Conservation (phyloP, 2,113 vertebrate genomes). For the Festucalex cinctus region DNA sequence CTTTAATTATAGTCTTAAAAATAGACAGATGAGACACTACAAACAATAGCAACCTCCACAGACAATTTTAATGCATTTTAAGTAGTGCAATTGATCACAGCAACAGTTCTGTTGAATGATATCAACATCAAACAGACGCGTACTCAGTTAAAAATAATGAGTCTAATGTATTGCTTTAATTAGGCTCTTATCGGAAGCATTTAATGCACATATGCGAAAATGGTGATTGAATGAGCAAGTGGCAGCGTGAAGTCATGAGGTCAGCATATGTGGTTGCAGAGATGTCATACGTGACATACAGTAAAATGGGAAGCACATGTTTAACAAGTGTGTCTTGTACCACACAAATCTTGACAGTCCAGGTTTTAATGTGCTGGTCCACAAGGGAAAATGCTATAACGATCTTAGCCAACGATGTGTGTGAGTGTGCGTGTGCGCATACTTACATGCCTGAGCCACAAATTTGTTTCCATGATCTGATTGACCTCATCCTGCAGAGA, state of each 20-base stretch:
- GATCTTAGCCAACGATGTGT: not conserved
- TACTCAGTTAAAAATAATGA: slow-evolving; percentile 14
- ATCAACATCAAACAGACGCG: slow-evolving; percentile 21
- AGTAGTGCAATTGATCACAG: slow-evolving; percentile 19
- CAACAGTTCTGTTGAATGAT: slow-evolving; percentile 7
- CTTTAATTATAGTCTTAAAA: slow-evolving; percentile 26
- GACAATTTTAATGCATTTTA: slow-evolving; percentile 27
- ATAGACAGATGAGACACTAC: slow-evolving; percentile 24
- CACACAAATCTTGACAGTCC: not conserved
- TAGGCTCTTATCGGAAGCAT: not conserved
- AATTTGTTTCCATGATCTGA: slow-evolving; percentile 71
- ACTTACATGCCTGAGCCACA: slow-evolving; percentile 69
- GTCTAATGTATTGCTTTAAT: not conserved
- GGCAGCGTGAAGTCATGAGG: slow-evolving; percentile 19
- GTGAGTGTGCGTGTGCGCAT: slow-evolving; percentile 8
- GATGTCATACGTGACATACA: slow-evolving; percentile 16
- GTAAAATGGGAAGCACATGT: not conserved
- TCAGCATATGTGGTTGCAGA: slow-evolving; percentile 13
- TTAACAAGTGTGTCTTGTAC: not conserved
- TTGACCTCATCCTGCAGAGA: slow-evolving; percentile 65
- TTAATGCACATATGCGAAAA: not conserved
- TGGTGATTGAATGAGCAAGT: not conserved
- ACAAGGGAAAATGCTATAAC: not conserved
- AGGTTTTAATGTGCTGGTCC: not conserved
- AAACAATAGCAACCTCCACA: slow-evolving; percentile 8